Conservation (phyloP, 92 coral and sea anemone species). For the Umimayanthus chanpuru region DNA sequence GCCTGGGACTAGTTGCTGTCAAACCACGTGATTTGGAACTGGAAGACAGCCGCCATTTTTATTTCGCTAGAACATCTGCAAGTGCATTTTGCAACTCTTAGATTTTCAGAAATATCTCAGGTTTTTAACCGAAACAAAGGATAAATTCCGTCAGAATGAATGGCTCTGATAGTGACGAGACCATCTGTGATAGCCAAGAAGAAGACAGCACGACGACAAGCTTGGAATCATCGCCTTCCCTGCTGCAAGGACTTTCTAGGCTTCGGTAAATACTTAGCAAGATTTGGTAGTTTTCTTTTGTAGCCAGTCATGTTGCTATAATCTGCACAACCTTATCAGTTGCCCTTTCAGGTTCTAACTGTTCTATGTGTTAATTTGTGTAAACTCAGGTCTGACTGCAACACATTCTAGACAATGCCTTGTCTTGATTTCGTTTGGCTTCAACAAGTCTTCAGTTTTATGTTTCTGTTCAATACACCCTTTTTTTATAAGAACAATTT, state of each 20-base stretch:
- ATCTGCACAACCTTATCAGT: too few relatives aligned
- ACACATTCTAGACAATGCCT: too few relatives aligned
- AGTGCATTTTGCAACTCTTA: neutral
- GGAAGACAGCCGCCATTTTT: neutral
- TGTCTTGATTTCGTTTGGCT: too few relatives aligned
- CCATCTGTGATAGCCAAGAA: slow-evolving; percentile 60
- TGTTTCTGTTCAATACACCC: too few relatives aligned
- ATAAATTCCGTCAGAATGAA: slow-evolving; percentile 13
- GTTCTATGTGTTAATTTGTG: too few relatives aligned
- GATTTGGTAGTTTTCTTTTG: too few relatives aligned
- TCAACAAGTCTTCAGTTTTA: too few relatives aligned
- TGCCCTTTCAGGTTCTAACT: too few relatives aligned
- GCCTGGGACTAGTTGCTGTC: neutral
- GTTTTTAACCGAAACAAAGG: neutral
- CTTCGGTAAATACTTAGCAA: neutral
- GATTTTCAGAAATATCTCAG: neutral
- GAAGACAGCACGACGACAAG: neutral
- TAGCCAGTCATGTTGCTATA: too few relatives aligned
- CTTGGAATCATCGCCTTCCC: slow-evolving; percentile 53
- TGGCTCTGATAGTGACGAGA: slow-evolving; percentile 61
- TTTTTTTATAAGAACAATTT: too few relatives aligned
- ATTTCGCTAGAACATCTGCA: slow-evolving; percentile 11
- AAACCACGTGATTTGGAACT: neutral
- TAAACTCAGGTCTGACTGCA: too few relatives aligned
- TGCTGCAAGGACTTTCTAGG: slow-evolving; percentile 40